Evolutionary conservation across 2,888 invertebrate genomes (phyloP).

Genomic region (Chloroclystis v-ata): DNA sequence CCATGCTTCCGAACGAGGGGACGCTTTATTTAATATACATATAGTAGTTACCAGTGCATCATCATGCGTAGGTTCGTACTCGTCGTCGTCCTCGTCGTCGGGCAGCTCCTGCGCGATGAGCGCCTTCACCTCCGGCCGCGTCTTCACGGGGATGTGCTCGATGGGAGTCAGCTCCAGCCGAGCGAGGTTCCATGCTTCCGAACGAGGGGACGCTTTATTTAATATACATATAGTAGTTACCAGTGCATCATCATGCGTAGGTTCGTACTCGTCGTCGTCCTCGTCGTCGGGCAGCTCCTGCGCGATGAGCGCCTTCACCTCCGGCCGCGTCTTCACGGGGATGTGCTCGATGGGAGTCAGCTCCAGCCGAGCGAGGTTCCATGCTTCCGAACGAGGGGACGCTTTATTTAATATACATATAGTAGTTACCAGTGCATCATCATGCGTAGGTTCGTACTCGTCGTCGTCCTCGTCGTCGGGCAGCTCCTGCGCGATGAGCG

Average conservation of each 20-base stretch:
- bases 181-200: conserved; percentile 78
- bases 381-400: conserved; percentile 72
- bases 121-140: conserved; percentile 79
- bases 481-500: conserved; percentile 84
- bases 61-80: conserved; percentile 86
- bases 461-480: conserved; percentile 88
- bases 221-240: no score
- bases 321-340: conserved; percentile 71
- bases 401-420: conserved; percentile 78
- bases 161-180: conserved; percentile 75
- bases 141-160: conserved; percentile 68
- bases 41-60: conserved; percentile 74
- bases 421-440: conserved; percentile 76
- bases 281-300: conserved; percentile 87
- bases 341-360: conserved; percentile 74
- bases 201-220: no score
- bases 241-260: conserved; percentile 81
- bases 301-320: conserved; percentile 83
- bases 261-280: conserved; percentile 88
- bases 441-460: conserved; percentile 86
- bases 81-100: conserved; percentile 88
- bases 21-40: no score
- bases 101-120: conserved; percentile 85
- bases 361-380: conserved; percentile 77
- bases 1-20: conserved; percentile 76